These are phyloP conservation scores for Diplolepis rosae DNA, from an alignment of 2,888 invertebrate genomes.

Conservation along the genomic window DNA sequence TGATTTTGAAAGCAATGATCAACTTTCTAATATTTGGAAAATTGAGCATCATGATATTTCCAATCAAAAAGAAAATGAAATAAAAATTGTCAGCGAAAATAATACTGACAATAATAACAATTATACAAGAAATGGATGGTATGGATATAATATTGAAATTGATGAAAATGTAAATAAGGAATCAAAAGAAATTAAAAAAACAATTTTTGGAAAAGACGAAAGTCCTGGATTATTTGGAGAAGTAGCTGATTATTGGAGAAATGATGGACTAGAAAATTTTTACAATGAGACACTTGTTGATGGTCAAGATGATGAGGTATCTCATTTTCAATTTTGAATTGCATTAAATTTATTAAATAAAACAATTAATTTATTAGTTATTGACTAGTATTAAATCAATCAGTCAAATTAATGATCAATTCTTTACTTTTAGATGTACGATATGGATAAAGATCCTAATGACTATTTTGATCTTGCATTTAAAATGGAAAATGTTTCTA, in stretches of 20 bases:
- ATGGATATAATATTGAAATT: neutral
- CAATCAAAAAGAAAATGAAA: neutral
- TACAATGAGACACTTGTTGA: neutral
- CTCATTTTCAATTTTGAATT: neutral
- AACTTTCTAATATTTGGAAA: slow-evolving; percentile 3
- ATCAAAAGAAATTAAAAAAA: slow-evolving; percentile 34
- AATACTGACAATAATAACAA: neutral
- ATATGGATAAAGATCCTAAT: neutral
- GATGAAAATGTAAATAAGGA: slow-evolving; percentile 30
- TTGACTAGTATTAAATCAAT: neutral
- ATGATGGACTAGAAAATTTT: slow-evolving; percentile 39
- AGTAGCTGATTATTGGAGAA: slow-evolving; percentile 61
- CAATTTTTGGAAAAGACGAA: slow-evolving; percentile 56
- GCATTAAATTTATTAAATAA: neutral
- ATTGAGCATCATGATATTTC: slow-evolving; percentile 5
- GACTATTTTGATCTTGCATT: neutral
- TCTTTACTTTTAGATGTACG: neutral
- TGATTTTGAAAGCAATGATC: neutral
- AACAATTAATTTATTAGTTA: neutral
- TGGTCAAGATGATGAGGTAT: neutral
- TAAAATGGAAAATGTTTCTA: neutral
- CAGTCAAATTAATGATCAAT: neutral
- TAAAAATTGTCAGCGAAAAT: neutral
- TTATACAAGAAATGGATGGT: neutral
- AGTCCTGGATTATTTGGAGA: slow-evolving; percentile 66